Conservation (phyloP, 2,797 vertebrate genomes). For the Pseudomugil tenellus region DNA sequence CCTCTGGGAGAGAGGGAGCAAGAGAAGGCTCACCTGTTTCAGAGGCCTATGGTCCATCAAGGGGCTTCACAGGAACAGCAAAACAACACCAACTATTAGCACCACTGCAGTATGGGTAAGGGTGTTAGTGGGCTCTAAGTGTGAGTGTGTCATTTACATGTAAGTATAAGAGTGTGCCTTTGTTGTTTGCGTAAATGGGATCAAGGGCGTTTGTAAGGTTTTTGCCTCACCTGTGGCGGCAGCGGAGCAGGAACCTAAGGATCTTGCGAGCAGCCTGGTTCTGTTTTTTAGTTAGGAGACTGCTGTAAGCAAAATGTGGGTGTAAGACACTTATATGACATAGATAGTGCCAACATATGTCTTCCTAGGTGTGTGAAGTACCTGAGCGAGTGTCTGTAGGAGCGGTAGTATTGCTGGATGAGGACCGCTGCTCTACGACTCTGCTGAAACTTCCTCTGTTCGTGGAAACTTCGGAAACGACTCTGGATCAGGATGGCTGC, state of each 20-base stretch:
- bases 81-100: conserved; percentile 99
- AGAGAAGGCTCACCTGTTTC: conserved; percentile 94
- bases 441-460: conserved; percentile 98
- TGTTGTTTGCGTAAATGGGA: conserved; percentile 26
- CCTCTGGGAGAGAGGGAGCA: conserved; percentile 78
- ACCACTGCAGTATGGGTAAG: conserved; percentile 75
- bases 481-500: conserved; percentile 99
- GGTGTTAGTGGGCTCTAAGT: conserved; percentile 63
- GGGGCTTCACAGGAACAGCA: conserved; percentile 97
- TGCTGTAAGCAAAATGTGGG: conserved; percentile 82
- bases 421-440: conserved; percentile 96
- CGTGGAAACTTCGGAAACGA: conserved; percentile 98
- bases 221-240: conserved; percentile 94
- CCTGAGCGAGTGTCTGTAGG: conserved; percentile 93
- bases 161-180: conserved; percentile 29
- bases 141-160: conserved; percentile 25
- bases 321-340: conserved; percentile 13
- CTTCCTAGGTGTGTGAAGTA: conserved; percentile 37
- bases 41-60: conserved; percentile 99
- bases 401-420: conserved; percentile 99
- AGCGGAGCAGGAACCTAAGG: conserved; percentile 98
- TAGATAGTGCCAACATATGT: conserved; percentile 2
- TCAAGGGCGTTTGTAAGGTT: conserved; percentile 15
- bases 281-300: conserved; percentile 98
- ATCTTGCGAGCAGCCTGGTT: conserved; percentile 99